phyloP scores from a whole-genome alignment of 2,113 vertebrate species.

The Diphyllodes magnificus region DNA sequence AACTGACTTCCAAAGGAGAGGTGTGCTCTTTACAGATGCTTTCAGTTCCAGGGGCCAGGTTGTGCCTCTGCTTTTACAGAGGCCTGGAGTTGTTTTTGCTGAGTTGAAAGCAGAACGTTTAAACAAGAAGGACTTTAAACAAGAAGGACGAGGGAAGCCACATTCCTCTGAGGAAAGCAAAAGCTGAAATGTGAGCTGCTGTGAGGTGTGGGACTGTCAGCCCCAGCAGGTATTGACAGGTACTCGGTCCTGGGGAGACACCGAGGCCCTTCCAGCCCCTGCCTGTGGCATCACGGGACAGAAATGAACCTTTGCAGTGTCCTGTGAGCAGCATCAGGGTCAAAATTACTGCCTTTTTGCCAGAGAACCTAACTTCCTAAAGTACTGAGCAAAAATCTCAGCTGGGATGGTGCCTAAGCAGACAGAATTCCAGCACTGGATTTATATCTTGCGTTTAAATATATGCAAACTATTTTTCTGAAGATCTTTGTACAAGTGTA shows the following conservation, averaged over 20 bases:
- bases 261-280: not conserved
- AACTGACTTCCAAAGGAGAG: not conserved
- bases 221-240: not conserved
- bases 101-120: not conserved
- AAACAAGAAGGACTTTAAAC: not conserved
- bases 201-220: not conserved
- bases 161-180: not conserved
- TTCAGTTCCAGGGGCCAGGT: not conserved
- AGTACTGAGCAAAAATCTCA: not conserved
- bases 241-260: not conserved
- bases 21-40: not conserved
- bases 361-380: not conserved
- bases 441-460: not conserved
- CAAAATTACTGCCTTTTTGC: not conserved
- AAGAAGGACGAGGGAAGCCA: not conserved
- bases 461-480: accelerated
- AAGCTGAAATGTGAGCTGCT: not conserved
- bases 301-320: not conserved
- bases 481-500: not conserved
- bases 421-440: not conserved
- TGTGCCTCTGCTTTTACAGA: not conserved
- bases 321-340: not conserved
- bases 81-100: not conserved
- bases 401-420: not conserved
- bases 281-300: not conserved